Base-by-base conservation (phyloP, 2,888 invertebrate genomes). In the Sphaeridia pumilis region DNA sequence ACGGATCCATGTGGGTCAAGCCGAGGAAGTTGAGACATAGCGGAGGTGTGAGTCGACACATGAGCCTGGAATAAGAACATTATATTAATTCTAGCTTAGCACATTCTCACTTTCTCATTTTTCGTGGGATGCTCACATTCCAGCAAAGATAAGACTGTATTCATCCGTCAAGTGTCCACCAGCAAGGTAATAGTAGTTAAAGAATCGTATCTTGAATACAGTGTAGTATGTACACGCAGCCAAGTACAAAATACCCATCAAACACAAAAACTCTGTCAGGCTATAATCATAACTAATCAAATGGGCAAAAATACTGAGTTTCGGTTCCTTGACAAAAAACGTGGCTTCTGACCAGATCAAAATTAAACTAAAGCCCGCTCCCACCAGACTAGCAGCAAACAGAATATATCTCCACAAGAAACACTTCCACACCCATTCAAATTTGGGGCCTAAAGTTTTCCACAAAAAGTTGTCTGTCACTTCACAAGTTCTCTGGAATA, bases 321-420 rank as follows among this genome's bases (percentile, higher is more conserved):
- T 89, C 0, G 97, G 97, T 24, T 78, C 74, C 66, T 85, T 83
- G 68, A 86, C 85, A 75, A 98, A 99, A 74, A 99, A 98, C 1
- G 97, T 93, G 67, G 97, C 82, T 74, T 99, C 98, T 0, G 95
- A 97, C 95, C 97, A 95, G n/a, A 99, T 89, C 28, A 98, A 92
- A 68, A 86, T 81, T 24, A 85, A 73, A 0, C 95, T 94, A 71
- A 97, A 77, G 36, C 82, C 71, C 2, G 82, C 83, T 1, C 87
- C 80, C 12, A 81, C 65, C 25, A 87, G 74, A 2, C 90, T 83
- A 61, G 85, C 71, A 0, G 77, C 69, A 69, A 84, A 85, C 64
- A 87, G 75, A 56, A 84, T 78, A 67, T 87, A 87, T 46, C 83
- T 80, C 66, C 82, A 81, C 21, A 88, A 61, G 53, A 84, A 69